A percentile compares a stretch with the other conserved stretches of the same genome.
Conservation (phyloP, 23 tunicate genomes). For the Phallusia fumigata region DNA sequence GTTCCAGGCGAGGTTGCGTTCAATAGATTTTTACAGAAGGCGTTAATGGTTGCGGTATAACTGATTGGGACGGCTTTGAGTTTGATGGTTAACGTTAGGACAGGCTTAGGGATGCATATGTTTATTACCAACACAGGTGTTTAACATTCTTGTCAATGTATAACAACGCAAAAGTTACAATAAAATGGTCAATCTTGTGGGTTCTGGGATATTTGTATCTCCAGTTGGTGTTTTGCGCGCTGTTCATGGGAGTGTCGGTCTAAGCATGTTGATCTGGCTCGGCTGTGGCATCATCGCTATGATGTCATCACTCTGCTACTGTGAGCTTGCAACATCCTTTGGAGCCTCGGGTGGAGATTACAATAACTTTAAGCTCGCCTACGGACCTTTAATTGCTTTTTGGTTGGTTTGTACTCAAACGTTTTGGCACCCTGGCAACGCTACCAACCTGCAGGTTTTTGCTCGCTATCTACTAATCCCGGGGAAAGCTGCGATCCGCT, state of each 20-base stretch:
- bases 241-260: constrained; percentile 61
- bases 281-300: constrained; percentile 60
- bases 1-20: constrained; percentile 17
- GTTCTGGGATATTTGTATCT: constrained; percentile 73
- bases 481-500: constrained; percentile 34
- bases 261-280: constrained; percentile 53
- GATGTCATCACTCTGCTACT: no score
- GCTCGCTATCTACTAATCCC: constrained; percentile 38
- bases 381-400: constrained; percentile 44
- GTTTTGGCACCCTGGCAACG: neutral
- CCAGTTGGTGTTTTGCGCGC: no score
- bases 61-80: constrained; percentile 22
- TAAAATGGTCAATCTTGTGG: constrained; percentile 40
- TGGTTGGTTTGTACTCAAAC: constrained; percentile 6
- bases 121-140: no score
- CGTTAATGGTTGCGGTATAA: constrained; percentile 16
- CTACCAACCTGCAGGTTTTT: constrained; percentile 32
- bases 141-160: no score
- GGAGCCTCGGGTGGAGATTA: no score
- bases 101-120: no score
- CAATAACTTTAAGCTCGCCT: no score
- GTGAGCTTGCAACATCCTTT: no score
- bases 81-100: no score
- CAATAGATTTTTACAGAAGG: constrained; percentile 18
- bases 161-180: no score